These are phyloP conservation scores for Cyrtodaria siliqua DNA, from an alignment of 2,888 invertebrate species.

Conservation along the genomic window DNA sequence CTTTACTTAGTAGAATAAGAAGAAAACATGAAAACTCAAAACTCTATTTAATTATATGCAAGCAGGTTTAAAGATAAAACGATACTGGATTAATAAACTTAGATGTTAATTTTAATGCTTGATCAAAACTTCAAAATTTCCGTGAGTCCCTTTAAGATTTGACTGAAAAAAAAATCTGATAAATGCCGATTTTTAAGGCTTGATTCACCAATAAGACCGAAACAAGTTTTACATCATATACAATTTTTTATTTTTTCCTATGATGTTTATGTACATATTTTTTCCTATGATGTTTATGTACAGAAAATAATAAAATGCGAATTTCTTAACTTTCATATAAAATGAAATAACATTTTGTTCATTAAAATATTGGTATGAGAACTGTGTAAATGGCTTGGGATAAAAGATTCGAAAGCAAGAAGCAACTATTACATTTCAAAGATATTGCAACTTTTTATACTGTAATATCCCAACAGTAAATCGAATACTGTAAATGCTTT, in stretches of 20 bases:
- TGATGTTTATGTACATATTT: too few species aligned
- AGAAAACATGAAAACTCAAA: too few species aligned
- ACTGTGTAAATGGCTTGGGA: conserved; percentile 17
- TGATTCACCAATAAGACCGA: too few species aligned
- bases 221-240: conserved; percentile 31
- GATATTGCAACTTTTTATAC: conserved; percentile 45
- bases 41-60: too few species aligned
- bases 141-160: too few species aligned
- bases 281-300: conserved; percentile 70
- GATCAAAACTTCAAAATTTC: too few species aligned
- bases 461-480: conserved; percentile 6
- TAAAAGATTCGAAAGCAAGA: not conserved
- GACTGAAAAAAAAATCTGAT: too few species aligned
- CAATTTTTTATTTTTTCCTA: conserved; percentile 62
- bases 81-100: too few species aligned
- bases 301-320: conserved; percentile 69
- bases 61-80: too few species aligned
- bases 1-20: too few species aligned
- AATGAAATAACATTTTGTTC: conserved; percentile 52
- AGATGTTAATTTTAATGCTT: too few species aligned
- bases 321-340: conserved; percentile 55
- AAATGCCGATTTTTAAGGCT: too few species aligned
- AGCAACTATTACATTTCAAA: conserved; percentile 18
- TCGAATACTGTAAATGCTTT: conserved; percentile 1
- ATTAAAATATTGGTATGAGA: conserved; percentile 29